Evolutionary conservation across 2,113 vertebrate species (phyloP).

Genomic region (Pituophis catenifer): DNA sequence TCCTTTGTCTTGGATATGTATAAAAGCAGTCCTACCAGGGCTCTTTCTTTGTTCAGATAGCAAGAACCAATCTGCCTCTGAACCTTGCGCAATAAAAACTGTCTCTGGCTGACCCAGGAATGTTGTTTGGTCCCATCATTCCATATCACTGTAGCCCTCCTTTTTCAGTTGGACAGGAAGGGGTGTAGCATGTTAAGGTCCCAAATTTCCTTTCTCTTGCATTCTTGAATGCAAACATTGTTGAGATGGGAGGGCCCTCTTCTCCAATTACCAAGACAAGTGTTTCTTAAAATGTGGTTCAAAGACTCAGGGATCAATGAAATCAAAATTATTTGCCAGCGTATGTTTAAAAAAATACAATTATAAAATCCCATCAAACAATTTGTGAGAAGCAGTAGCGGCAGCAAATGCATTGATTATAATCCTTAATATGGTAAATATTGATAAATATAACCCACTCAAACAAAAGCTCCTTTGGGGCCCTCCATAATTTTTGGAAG

Average conservation of each 20-base stretch:
- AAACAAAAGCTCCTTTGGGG: background rate
- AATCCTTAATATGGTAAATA: background rate
- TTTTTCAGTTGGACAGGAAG: background rate
- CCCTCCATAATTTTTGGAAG: background rate
- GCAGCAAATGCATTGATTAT: background rate
- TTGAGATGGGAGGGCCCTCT: background rate
- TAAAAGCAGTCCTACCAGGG: no score
- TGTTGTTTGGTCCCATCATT: no score
- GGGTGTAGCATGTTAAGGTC: background rate
- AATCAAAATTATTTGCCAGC: background rate
- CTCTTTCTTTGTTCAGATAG: no score
- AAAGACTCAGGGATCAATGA: background rate
- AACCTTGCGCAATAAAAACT: no score
- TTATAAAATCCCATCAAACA: background rate
- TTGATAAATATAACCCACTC: background rate
- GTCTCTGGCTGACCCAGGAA: no score
- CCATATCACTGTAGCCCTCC: background rate
- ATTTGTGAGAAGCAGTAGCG: background rate
- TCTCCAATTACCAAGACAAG: background rate
- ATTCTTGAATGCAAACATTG: background rate
- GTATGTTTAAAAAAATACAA: background rate
- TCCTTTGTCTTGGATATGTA: no score
- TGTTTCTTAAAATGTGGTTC: background rate
- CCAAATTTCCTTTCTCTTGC: background rate
- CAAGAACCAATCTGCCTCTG: no score